Evolutionary conservation across 2,888 invertebrate species (phyloP), one percentile per base, ranked within the genome.

Genomic region (Tenthredo distinguenda): DNA sequence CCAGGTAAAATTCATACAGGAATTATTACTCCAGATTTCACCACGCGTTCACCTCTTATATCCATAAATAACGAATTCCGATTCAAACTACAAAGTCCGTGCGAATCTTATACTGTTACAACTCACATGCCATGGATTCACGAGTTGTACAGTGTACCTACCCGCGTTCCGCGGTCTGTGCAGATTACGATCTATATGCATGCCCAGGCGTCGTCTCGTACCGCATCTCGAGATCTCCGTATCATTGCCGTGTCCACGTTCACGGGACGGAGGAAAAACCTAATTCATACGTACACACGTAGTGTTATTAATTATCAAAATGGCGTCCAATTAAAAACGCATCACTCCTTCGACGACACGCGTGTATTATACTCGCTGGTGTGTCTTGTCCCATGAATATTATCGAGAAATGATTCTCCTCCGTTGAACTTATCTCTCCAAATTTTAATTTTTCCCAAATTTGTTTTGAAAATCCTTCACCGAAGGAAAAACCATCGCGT

Each of bases 291-390:
- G 34, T 31, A 34, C 9, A 26, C 58, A 34, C 21, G 12, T 40
- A 40, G 62, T 81, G 62, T 81, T 62, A 81, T 81, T 81, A 81
- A 81, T 62, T 62, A 40, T 81, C 81, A 81, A 62, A 81, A 81
- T 81, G 40, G 81, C 81, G 81, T 62, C 81, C 40, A 81, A 81
- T 81, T 81, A 81, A 81, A 81, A 81, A 62, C 81, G 62, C 62
- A 81, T 81, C 62, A 81, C 40, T 74, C 72, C 10, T 74, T 31
- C 2, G 68, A 68, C 18, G 34, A 68, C 68, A 68, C 34, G 68
- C 68, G 68, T 34, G 2, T 43, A 43, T 10, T 9, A 18, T 4
- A 47, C 15, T 26, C 26, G 26, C 26, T 1, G 26, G 4, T 50
- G 18, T 5, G 18, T 50, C 18, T 50, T 5, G 2, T 18, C 18